Conservation (phyloP, 2,113 vertebrate species). For the Nannobrachium achirus region DNA sequence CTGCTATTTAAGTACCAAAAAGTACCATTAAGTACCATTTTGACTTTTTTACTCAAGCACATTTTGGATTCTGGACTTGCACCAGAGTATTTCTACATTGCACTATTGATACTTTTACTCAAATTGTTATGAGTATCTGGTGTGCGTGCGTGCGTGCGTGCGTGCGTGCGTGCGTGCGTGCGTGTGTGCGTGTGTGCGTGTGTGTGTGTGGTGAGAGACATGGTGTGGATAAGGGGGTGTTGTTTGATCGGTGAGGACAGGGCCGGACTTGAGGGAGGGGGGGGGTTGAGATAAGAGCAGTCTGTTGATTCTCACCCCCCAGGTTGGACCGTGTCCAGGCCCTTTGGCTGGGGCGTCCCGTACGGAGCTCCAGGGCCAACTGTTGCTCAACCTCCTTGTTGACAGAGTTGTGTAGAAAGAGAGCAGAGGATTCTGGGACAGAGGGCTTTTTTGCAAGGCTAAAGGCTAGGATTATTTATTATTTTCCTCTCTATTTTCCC, state of each 20-base stretch:
- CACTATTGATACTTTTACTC: no score
- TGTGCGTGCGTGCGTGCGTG: no score
- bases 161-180: constrained; percentile 8
- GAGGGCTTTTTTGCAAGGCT: constrained; percentile 24
- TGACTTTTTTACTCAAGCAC: no score
- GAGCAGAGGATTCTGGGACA: constrained; percentile 23
- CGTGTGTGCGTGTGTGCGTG: constrained; percentile 17
- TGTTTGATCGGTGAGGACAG: constrained; percentile 48
- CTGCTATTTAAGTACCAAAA: no score
- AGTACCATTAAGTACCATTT: no score
- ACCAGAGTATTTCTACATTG: no score
- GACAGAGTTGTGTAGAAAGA: constrained; percentile 39
- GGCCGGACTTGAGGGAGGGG: constrained; percentile 3
- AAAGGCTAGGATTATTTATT: no score
- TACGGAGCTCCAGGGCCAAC: constrained; percentile 30
- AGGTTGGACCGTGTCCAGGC: constrained; percentile 9
- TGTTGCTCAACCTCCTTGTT: constrained; percentile 58
- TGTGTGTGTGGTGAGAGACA: constrained; percentile 10
- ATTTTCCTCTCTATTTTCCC: neutral
- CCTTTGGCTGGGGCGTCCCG: constrained; percentile 28
- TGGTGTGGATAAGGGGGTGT: constrained; percentile 64
- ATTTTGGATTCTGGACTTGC: no score
- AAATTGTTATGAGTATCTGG: no score
- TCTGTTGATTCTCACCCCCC: constrained; percentile 22
- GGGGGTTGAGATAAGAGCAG: constrained; percentile 50